Conservation (phyloP, 2,113 vertebrate genomes). For the Speoplatyrhinus poulsoni region DNA sequence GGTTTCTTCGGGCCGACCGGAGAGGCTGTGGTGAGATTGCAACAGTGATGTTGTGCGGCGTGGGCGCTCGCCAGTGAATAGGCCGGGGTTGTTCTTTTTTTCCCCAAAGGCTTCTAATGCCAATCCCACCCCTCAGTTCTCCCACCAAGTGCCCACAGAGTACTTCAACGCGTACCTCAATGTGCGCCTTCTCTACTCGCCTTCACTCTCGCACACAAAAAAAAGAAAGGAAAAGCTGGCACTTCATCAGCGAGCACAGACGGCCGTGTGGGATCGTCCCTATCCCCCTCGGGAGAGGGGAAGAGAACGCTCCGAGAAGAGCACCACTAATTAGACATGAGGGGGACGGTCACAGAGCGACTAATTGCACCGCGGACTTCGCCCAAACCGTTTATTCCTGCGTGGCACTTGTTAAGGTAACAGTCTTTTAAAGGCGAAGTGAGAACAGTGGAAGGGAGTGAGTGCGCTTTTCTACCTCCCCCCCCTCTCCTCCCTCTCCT, state of each 20-base stretch:
- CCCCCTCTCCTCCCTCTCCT: slow-evolving; percentile 7
- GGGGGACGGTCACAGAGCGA: slow-evolving; percentile 59
- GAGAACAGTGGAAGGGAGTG: slow-evolving; percentile 67
- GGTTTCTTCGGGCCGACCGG: too few species aligned
- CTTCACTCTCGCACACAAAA: slow-evolving; percentile 2
- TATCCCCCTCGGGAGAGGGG: slow-evolving; percentile 47
- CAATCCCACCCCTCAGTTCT: slow-evolving; percentile 32
- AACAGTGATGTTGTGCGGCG: not conserved
- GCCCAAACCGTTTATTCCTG: slow-evolving; percentile 68
- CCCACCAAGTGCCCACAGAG: slow-evolving; percentile 45
- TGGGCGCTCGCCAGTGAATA: too few species aligned
- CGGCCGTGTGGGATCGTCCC: slow-evolving; percentile 73
- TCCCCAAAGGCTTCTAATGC: not conserved
- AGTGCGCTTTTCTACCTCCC: slow-evolving; percentile 59
- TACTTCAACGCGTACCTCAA: slow-evolving; percentile 23
- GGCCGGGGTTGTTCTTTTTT: not conserved
- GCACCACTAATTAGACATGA: slow-evolving; percentile 76
- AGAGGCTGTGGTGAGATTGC: not conserved
- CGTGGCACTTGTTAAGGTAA: slow-evolving; percentile 78
- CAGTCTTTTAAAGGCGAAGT: slow-evolving; percentile 81
- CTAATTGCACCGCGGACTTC: slow-evolving; percentile 73
- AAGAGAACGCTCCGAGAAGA: slow-evolving; percentile 58
- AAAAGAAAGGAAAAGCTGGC: slow-evolving; percentile 55
- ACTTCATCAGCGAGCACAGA: slow-evolving; percentile 76
- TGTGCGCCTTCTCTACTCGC: slow-evolving; percentile 39